A percentile compares a stretch with the other conserved stretches of the same genome.
Conservation (phyloP, 2,888 invertebrate species). For the Chydorus sphaericus region DNA sequence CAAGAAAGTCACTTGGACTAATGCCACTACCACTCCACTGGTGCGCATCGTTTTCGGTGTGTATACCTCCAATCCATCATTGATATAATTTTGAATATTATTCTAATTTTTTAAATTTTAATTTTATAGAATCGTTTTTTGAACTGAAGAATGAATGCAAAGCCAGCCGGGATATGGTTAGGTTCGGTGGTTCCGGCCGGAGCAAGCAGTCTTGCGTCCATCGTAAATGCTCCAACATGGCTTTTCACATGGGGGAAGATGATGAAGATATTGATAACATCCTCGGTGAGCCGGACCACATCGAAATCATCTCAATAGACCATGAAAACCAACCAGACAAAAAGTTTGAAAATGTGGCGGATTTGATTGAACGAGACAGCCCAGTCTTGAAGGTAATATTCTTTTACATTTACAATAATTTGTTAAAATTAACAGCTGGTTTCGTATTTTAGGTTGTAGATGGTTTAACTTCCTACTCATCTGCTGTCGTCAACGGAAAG, state of each 20-base stretch:
- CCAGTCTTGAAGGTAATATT: neutral
- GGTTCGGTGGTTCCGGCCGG: slow-evolving; percentile 55
- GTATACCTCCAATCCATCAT: too few relatives aligned
- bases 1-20: slow-evolving; percentile 47
- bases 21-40: slow-evolving; percentile 63
- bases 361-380: slow-evolving; percentile 10
- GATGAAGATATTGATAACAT: slow-evolving; percentile 25
- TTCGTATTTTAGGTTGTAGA: too few relatives aligned
- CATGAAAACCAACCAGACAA: slow-evolving; percentile 41
- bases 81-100: too few relatives aligned
- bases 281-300: neutral
- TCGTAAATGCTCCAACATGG: slow-evolving; percentile 61
- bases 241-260: slow-evolving; percentile 38
- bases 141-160: too few relatives aligned
- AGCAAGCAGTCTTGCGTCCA: slow-evolving; percentile 49
- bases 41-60: slow-evolving; percentile 61
- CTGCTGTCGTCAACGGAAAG: slow-evolving; percentile 38
- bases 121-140: too few relatives aligned
- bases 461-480: slow-evolving; percentile 19
- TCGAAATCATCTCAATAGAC: neutral
- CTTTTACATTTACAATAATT: too few relatives aligned
- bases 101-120: too few relatives aligned
- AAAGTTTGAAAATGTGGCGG: slow-evolving; percentile 37
- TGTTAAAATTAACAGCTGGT: too few relatives aligned
- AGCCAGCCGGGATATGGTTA: slow-evolving; percentile 59